phyloP scores from a whole-genome alignment of 2,888 invertebrate genomes.

The Erebia ligea region DNA sequence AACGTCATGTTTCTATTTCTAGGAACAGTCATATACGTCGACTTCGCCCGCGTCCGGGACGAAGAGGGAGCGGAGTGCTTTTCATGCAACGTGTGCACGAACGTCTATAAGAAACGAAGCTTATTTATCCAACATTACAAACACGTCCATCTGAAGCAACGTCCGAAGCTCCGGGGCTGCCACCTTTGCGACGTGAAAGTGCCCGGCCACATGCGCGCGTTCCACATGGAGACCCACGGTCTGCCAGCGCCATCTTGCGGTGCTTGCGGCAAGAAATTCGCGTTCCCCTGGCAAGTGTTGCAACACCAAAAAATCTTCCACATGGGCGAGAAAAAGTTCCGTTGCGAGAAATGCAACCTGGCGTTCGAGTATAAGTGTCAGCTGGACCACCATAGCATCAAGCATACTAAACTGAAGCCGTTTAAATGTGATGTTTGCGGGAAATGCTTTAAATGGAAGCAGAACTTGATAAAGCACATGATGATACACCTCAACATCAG shows the following conservation, averaged over 20 bases:
- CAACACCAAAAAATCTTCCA: constrained; percentile 54
- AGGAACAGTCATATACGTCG: constrained; percentile 14
- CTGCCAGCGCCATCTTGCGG: constrained; percentile 53
- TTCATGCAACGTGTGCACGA: constrained; percentile 54
- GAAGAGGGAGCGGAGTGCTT: constrained; percentile 39
- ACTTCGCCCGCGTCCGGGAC: constrained; percentile 42
- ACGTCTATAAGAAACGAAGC: constrained; percentile 52
- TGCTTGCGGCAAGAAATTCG: constrained; percentile 59
- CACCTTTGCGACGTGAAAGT: constrained; percentile 55
- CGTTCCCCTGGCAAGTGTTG: constrained; percentile 50
- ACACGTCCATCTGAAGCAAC: constrained; percentile 55
- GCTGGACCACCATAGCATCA: constrained; percentile 48
- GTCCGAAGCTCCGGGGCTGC: constrained; percentile 53
- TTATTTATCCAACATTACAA: constrained; percentile 61
- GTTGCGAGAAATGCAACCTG: constrained; percentile 48
- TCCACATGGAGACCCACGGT: constrained; percentile 53
- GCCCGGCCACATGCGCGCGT: constrained; percentile 51
- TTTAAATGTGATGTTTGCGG: constrained; percentile 43
- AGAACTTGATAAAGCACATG: constrained; percentile 18
- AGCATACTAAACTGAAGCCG: constrained; percentile 47
- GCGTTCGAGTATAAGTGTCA: constrained; percentile 50
- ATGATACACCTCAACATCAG: constrained; percentile 21
- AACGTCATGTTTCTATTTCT: constrained; percentile 2
- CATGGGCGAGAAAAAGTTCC: constrained; percentile 54
- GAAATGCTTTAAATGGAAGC: constrained; percentile 11